Evolutionary conservation across 2,797 vertebrate genomes (phyloP).

Genomic region (Selene dorsalis): DNA sequence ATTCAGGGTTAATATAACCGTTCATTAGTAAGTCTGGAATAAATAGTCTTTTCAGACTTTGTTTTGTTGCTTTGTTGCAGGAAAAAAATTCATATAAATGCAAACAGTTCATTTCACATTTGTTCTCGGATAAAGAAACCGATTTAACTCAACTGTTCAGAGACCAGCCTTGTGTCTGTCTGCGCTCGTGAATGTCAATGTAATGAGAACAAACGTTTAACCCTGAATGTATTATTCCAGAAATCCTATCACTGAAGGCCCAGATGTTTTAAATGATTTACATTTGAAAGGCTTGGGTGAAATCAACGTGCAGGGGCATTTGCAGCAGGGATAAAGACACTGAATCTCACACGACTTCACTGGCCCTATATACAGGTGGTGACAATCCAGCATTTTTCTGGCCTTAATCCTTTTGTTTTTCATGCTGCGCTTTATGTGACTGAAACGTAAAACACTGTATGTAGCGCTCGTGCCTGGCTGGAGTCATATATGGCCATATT

Average conservation of each 20-base stretch:
- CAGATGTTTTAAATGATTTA: conserved; percentile 56
- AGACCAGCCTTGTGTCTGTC: conserved; percentile 1
- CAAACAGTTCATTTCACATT: neutral
- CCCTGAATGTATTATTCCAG: conserved; percentile 24
- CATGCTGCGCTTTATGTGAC: conserved; percentile 46
- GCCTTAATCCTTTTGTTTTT: conserved; percentile 60
- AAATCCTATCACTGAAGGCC: conserved; percentile 36
- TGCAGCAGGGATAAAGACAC: conserved; percentile 38
- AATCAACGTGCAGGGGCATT: conserved; percentile 34
- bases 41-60: conserved; percentile 21
- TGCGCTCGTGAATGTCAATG: conserved; percentile 16
- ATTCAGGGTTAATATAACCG: conserved; percentile 26
- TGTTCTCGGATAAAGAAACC: conserved; percentile 5
- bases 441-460: conserved; percentile 42
- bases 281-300: conserved; percentile 55
- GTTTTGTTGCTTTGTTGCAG: neutral
- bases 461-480: conserved; percentile 28
- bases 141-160: conserved; percentile 2
- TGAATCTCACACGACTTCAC: conserved; percentile 14
- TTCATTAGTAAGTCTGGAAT: conserved; percentile 28
- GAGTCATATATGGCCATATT: conserved; percentile 38
- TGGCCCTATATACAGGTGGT: conserved; percentile 38
- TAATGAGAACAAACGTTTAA: conserved; percentile 34
- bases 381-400: conserved; percentile 45
- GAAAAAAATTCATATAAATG: neutral